Conservation (phyloP, 2,113 vertebrate genomes). For the Sorex araneus region DNA sequence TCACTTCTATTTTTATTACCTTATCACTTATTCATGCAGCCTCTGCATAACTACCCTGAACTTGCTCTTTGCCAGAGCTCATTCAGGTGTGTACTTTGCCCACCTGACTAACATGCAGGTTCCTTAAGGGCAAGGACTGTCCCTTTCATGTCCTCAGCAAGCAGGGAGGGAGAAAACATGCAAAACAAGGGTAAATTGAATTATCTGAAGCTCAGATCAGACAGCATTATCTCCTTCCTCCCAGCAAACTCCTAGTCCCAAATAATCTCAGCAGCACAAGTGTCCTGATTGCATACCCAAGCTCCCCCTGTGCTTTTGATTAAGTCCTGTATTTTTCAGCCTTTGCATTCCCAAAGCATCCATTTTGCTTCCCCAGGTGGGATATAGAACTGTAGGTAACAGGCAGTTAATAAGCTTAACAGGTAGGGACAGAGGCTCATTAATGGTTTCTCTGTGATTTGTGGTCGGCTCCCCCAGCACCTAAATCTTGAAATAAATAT, state of each 20-base stretch:
- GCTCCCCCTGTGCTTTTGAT: neutral
- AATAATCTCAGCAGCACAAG: neutral
- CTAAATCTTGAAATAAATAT: constrained; percentile 85
- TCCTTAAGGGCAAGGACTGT: neutral
- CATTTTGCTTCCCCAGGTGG: constrained; percentile 62
- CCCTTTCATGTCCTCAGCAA: neutral
- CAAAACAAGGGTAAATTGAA: constrained; percentile 6
- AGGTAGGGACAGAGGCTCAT: constrained; percentile 73
- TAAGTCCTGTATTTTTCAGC: constrained; percentile 64
- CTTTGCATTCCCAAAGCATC: neutral
- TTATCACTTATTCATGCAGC: neutral
- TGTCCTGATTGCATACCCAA: constrained; percentile 38
- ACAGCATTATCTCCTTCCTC: neutral
- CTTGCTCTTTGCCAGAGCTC: neutral
- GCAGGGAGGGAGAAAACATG: neutral
- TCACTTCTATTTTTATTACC: neutral
- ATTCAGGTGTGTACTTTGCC: neutral
- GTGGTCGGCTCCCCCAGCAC: constrained; percentile 73
- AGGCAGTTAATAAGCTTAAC: constrained; percentile 80
- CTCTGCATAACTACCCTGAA: neutral
- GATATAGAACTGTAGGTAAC: constrained; percentile 76
- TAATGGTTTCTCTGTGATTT: constrained; percentile 78
- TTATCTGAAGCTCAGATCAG: constrained; percentile 66
- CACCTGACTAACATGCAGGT: neutral
- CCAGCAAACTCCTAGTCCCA: neutral